phyloP scores from a whole-genome alignment of 2,888 invertebrate genomes.

The Vannuccia rotundouncinata region DNA sequence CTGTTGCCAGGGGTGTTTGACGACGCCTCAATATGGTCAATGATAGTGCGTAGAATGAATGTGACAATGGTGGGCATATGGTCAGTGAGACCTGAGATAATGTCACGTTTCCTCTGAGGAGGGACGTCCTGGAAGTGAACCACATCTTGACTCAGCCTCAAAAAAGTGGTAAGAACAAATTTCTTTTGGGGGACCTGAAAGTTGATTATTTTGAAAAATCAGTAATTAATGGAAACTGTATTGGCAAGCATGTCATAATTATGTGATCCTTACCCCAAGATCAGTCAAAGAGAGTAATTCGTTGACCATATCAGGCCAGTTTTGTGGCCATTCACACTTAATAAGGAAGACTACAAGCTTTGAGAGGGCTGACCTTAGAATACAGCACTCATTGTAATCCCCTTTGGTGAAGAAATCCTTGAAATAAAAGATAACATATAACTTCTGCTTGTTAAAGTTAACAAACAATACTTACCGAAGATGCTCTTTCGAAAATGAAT shows the following conservation, averaged over 20 bases:
- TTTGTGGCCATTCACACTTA: slow-evolving; percentile 93
- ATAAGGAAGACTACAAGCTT: slow-evolving; percentile 84
- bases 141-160: slow-evolving; percentile 85
- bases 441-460: neutral
- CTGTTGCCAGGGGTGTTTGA: neutral
- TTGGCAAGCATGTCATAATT: neutral
- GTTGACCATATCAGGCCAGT: slow-evolving; percentile 77
- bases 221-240: neutral
- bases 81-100: slow-evolving; percentile 74
- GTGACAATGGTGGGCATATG: slow-evolving; percentile 71
- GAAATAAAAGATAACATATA: neutral
- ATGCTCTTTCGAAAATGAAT: neutral
- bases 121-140: slow-evolving; percentile 75
- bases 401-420: neutral
- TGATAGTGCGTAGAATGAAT: neutral
- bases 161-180: slow-evolving; percentile 76
- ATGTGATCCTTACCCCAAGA: slow-evolving; percentile 64
- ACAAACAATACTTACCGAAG: neutral
- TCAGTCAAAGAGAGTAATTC: slow-evolving; percentile 66
- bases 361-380: neutral
- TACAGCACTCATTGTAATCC: neutral
- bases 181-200: slow-evolving; percentile 68
- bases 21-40: neutral
- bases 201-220: neutral
- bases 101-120: slow-evolving; percentile 77